phyloP scores from a whole-genome alignment of 1,140 invertebrate species.

The Diuraphis noxia region DNA sequence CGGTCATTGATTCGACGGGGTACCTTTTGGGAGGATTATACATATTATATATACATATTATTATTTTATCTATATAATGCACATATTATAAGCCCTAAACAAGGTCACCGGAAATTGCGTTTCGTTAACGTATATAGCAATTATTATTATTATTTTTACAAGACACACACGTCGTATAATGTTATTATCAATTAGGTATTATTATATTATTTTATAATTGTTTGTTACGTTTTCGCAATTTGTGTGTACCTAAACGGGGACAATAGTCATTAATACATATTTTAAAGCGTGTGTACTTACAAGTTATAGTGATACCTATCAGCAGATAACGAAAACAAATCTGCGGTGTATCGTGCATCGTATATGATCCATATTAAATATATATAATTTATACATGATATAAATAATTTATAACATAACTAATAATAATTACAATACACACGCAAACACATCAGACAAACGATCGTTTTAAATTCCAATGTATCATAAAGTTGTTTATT shows the following conservation, averaged over 20 bases:
- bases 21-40: constrained; percentile 34
- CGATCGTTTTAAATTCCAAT: neutral
- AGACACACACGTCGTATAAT: neutral
- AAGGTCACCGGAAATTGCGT: constrained; percentile 31
- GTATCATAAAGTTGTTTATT: neutral
- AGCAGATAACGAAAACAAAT: neutral
- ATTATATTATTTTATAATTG: neutral
- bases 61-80: neutral
- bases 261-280: no score
- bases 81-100: neutral
- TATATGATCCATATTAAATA: neutral
- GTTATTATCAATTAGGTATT: neutral
- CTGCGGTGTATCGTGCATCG: no score
- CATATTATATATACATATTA: neutral
- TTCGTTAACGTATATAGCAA: neutral
- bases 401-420: neutral
- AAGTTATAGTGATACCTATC: no score
- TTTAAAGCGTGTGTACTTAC: no score
- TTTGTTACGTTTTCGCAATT: neutral
- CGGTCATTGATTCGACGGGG: constrained; percentile 47
- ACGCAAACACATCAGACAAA: neutral
- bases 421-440: neutral
- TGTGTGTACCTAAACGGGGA: neutral
- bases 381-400: neutral
- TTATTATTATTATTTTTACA: neutral